phyloP scores from a whole-genome alignment of 2,113 vertebrate species.

The Neogobius melanostomus region DNA sequence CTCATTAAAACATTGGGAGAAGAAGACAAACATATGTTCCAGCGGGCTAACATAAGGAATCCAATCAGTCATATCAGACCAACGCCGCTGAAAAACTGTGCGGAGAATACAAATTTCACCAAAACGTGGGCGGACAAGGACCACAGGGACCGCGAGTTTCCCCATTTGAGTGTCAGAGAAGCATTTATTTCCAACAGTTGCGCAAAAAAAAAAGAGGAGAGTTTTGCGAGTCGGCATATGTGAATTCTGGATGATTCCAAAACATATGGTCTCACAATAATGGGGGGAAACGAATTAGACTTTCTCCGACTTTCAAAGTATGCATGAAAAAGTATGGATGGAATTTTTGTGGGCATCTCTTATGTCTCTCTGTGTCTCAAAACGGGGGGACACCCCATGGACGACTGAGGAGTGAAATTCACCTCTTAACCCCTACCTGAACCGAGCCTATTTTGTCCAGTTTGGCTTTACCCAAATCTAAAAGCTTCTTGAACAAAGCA shows the following conservation, averaged over 20 bases:
- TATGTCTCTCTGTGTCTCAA: too few species aligned
- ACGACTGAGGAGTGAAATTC: too few species aligned
- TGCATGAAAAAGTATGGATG: not conserved
- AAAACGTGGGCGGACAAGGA: not conserved
- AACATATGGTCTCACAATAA: not conserved
- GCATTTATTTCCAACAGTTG: not conserved
- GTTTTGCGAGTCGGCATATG: not conserved
- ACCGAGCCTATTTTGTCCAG: too few species aligned
- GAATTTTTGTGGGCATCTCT: too few species aligned
- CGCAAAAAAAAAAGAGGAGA: not conserved
- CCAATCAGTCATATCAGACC: slow-evolving; percentile 16
- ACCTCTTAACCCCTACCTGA: too few species aligned
- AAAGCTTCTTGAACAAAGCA: too few species aligned
- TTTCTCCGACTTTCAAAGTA: not conserved
- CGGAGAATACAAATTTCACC: slow-evolving; percentile 8
- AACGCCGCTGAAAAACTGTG: not conserved
- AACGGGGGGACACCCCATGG: too few species aligned
- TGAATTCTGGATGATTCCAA: not conserved
- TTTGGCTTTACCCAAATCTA: too few species aligned
- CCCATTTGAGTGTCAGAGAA: not conserved
- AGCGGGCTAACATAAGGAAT: slow-evolving; percentile 10
- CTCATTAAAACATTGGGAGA: slow-evolving; percentile 45
- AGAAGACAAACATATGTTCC: slow-evolving; percentile 30
- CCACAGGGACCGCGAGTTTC: not conserved
- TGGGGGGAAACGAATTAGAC: not conserved